Conservation (phyloP, 2,888 invertebrate species). For the Helobdella robusta region DNA sequence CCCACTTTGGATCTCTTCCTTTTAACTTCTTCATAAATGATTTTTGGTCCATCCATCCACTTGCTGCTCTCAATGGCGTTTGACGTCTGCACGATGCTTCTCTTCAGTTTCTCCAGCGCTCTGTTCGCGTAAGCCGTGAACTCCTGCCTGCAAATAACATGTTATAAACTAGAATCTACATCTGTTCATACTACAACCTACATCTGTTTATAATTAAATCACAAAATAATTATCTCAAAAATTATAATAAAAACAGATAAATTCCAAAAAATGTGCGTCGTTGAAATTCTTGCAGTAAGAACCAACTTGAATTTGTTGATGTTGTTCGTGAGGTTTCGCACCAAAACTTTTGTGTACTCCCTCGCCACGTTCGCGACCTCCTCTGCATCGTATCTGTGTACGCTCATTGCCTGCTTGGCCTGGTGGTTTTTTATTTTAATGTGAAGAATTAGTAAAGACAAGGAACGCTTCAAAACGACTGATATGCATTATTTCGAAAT, state of each 20-base stretch:
- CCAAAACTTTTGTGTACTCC: constrained; percentile 35
- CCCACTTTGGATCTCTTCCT: constrained; percentile 31
- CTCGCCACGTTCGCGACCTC: constrained; percentile 34
- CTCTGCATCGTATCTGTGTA: constrained; percentile 33
- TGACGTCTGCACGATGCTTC: constrained; percentile 42
- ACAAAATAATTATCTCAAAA: too few relatives aligned
- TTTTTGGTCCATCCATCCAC: constrained; percentile 43
- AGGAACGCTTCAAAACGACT: too few relatives aligned
- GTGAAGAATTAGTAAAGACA: too few relatives aligned
- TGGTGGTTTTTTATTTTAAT: too few relatives aligned
- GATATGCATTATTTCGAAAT: too few relatives aligned
- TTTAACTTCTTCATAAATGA: constrained; percentile 37
- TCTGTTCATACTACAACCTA: too few relatives aligned
- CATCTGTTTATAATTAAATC: too few relatives aligned
- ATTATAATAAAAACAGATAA: too few relatives aligned
- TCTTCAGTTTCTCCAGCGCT: constrained; percentile 39
- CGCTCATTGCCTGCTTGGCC: constrained; percentile 34
- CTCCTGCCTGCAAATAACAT: constrained; percentile 40
- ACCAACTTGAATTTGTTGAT: constrained; percentile 36
- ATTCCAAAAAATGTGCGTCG: too few relatives aligned
- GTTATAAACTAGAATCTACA: too few relatives aligned
- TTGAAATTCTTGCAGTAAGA: too few relatives aligned
- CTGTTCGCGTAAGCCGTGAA: constrained; percentile 40
- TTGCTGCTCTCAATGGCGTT: constrained; percentile 41
- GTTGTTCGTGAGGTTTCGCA: constrained; percentile 34